Evolutionary conservation across 2,113 vertebrate species (phyloP), one percentile per base, ranked within the genome.

Genomic region (Gallinago undulata): DNA sequence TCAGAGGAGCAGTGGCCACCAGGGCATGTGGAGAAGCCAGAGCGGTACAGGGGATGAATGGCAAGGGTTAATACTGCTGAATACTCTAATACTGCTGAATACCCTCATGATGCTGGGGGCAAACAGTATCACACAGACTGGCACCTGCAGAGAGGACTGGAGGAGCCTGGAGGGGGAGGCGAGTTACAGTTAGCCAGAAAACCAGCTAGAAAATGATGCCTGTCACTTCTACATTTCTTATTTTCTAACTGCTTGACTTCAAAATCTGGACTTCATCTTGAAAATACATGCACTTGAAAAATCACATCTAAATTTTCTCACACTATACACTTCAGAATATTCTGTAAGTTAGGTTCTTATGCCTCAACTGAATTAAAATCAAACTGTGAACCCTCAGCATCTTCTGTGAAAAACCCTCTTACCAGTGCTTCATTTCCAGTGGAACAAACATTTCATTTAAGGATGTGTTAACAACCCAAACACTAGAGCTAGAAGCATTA

Each of bases 21-120:
- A 51, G 19, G 31, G 23, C 33, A 31, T 0, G 0, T 0, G 3
- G 28, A 43, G 59, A 89, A 87, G 17, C 5, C 35, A 25, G 14
- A 3, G 5, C 0, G 0, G 1, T 19, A 28, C 3, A 19, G 13
- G 28, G 28, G 19, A 18, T 8, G 28, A 59, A 30, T 1, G 10
- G 23, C 48, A 60, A 6, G 0, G 2, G 33, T 43, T 69, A 16
- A 39, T 39, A 9, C 11, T 41, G 21, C 31, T 21, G 27, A 63
- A 18, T 6, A 6, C 13, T 22, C n/a, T 68, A 16, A 39, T 39
- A 10, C 11, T 64, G 24, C 31, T 21, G 27, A 67, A 18, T 6
- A 6, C 13, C 30, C 12, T 18, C 9, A 6, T 22, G 5, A 16
- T 59, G 30, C 57, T 30, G 21, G 18, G n/a, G 3, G 8, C 17